Base-by-base conservation (phyloP, 1,140 invertebrate genomes). In the Magallana ariakensis region DNA sequence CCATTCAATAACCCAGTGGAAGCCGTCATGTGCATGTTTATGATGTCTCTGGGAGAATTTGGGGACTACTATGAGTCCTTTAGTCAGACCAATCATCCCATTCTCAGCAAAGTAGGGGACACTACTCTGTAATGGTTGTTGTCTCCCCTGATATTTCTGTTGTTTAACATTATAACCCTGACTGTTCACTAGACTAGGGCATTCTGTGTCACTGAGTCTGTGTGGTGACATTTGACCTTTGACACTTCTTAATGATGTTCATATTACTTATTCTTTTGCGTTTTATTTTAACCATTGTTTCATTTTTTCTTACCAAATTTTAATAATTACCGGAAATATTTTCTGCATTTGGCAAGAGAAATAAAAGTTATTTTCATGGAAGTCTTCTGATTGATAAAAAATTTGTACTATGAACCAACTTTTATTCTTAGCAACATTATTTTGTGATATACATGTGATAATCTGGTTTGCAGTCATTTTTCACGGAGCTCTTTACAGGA, bases 21-120 rank as follows among this genome's bases (percentile, higher is more conserved):
- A 94, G 98, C 98, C 13, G 96, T 99, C 11, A 97, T 99, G 96
- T 97, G 97, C 1, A 98, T 99, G 98, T 99, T 99, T 93, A 96
- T 99, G 46, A 99, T 99, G 97, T 99, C 98, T 0, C 96, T 99
- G 90, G 98, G 98, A 2, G 98, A 98, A 89, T 99, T 99, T 93
- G 98, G 97, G 0, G 97, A 98, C 93, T 98, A 99, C 92, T 99
- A 98, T 93, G 96, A 96, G 2, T 97, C 97, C 0, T 98, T 99
- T 94, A 97, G 97, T 87, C 96, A 96, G 89, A 99, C 98, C 0
- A 96, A 97, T 88, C 97, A 99, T 93, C 97, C 98, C 11, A 97
- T 97, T 33, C 96, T 98, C 91, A 98, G 97, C 10, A 99, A 98
- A 96, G 80, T 82, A 82, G 53, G 80, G 46, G 15, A 55, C 46